Conservation (phyloP, 64 coral and sea anemone genomes). For the Acropora yongei region DNA sequence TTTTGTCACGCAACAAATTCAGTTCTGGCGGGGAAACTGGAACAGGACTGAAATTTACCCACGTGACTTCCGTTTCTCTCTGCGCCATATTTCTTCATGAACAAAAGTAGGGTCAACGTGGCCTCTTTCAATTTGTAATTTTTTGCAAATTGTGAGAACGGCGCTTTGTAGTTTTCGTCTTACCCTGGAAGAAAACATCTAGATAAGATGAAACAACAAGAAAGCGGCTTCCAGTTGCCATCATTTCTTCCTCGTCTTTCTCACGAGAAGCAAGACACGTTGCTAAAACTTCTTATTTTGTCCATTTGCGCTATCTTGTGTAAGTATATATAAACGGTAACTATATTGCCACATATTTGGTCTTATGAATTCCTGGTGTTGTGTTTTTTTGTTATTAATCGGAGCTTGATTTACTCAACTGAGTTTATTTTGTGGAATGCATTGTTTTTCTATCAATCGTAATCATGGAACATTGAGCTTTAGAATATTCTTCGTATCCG, state of each 20-base stretch:
- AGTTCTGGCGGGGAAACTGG: not conserved
- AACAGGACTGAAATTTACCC: constrained; percentile 27
- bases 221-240: constrained; percentile 82
- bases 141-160: constrained; percentile 30
- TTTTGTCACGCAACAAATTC: not conserved
- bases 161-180: constrained; percentile 27
- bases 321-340: constrained; percentile 51
- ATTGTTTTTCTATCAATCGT: not conserved
- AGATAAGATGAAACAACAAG: constrained; percentile 90
- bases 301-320: constrained; percentile 93
- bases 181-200: not conserved
- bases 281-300: constrained; percentile 90
- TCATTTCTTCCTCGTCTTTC: constrained; percentile 91
- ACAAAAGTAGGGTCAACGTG: constrained; percentile 94
- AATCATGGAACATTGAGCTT: no score
- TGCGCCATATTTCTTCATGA: constrained; percentile 89
- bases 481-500: no score
- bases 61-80: constrained; percentile 65
- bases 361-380: not conserved
- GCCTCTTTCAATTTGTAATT: constrained; percentile 76
- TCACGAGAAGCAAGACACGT: constrained; percentile 96
- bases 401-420: no score
- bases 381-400: not conserved
- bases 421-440: not conserved
- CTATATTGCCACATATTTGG: not conserved